Evolutionary conservation across 1,140 invertebrate species (phyloP), one percentile per base, ranked within the genome.

Genomic region (Caenorhabditis brenneri): DNA sequence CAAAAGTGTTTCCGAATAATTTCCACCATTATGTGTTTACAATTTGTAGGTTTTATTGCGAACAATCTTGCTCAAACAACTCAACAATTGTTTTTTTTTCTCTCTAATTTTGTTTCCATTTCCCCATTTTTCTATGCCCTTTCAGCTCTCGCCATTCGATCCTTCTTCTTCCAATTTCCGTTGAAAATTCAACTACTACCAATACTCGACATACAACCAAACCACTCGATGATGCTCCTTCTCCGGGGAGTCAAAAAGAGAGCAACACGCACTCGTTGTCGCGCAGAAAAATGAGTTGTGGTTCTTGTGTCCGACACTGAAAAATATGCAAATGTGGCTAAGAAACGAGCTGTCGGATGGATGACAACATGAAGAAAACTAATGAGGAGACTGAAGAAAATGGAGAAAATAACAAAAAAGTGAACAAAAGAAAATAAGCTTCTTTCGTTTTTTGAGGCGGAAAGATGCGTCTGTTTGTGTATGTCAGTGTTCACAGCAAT

Each of bases 251-350:
- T 74, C 65, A 74, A 74, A 22, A 10, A 29, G n/a, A 74, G 36
- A 74, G 36, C 65, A 74, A 39, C 36, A 74, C 65, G 33, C 65
- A 65, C 58, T 65, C 53, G 22, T 36, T 51, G 53, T 58, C n/a
- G 53, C 33, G 31, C 4, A 39, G 65, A 74, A 74, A 74, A 74
- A 74, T 74, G 65, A 74, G 65, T 74, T 74, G 65, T 39, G 33
- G 33, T 46, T 74, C 33, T 74, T 65, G 58, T 65, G 7, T 74
- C 36, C n/a, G 65, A 74, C 65, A 74, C 65, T 74, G 33, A 74
- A 74, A 74, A 74, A 74, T 74, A 74, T 74, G 65, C 65, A 74
- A 74, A 74, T 74, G 33, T 74, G n/a, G 65, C 12, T n/a, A 33
- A 39, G 65, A 74, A 74, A 74, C 65, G 65, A 74, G 65, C 65